These are phyloP conservation scores for Arizona elegans DNA, from an alignment of 2,113 vertebrate genomes.

Conservation along the genomic window DNA sequence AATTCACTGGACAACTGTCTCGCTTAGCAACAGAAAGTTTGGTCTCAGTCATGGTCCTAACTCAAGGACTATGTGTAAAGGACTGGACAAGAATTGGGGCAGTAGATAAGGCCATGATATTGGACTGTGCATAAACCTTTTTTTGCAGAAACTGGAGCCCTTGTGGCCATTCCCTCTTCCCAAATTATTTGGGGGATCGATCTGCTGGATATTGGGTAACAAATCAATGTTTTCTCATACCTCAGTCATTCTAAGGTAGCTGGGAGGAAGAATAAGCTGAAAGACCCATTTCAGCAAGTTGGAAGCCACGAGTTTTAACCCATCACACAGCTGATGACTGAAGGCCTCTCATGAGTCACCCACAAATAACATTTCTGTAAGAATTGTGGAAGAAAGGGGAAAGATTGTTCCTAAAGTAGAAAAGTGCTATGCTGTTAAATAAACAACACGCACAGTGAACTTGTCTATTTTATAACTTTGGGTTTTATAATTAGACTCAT, in stretches of 20 bases:
- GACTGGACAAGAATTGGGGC: not conserved
- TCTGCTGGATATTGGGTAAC: not conserved
- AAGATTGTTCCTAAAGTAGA: not conserved
- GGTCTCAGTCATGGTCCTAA: not conserved
- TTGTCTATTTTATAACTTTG: not conserved
- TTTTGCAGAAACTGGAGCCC: not conserved
- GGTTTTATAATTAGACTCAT: not conserved
- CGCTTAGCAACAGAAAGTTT: not conserved
- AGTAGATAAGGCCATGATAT: not conserved
- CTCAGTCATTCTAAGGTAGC: not conserved
- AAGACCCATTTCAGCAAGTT: not conserved
- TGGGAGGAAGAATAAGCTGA: not conserved
- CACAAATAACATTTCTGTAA: not conserved
- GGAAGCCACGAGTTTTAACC: not conserved
- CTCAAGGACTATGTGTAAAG: not conserved
- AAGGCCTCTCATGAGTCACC: not conserved
- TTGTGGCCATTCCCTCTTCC: not conserved
- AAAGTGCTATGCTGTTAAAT: not conserved
- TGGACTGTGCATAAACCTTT: not conserved
- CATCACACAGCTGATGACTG: not conserved
- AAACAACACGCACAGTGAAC: not conserved
- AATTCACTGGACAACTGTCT: not conserved
- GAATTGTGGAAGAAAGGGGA: not conserved
- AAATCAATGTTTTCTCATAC: not conserved
- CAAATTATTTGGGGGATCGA: not conserved